A percentile compares a stretch with the other conserved stretches of the same genome.
Conservation (phyloP, 1,140 invertebrate genomes). For the Cardiocondyla obscurior region DNA sequence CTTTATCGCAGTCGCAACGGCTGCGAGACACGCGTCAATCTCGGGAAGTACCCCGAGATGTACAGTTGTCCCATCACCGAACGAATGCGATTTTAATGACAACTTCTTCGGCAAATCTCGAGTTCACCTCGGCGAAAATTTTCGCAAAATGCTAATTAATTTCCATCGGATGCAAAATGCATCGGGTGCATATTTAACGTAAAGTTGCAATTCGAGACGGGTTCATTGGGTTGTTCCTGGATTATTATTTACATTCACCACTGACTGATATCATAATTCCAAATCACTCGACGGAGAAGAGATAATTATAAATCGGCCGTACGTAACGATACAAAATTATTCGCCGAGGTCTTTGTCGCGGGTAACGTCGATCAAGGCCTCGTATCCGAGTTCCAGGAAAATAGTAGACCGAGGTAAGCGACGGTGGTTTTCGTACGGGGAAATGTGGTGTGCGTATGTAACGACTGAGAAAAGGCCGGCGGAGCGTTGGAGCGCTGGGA, state of each 20-base stretch:
- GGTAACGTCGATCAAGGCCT: not conserved
- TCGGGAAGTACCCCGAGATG: not conserved
- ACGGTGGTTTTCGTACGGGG: not conserved
- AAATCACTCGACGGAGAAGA: not conserved
- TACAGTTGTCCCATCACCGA: not conserved
- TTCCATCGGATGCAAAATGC: not conserved
- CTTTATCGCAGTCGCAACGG: slow-evolving; percentile 52
- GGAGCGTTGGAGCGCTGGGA: slow-evolving; percentile 57
- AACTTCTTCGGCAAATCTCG: not conserved
- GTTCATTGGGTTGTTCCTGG: not conserved
- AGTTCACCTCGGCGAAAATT: not conserved
- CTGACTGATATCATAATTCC: not conserved
- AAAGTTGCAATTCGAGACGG: not conserved
- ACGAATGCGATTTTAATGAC: slow-evolving; percentile 10
- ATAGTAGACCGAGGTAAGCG: not conserved
- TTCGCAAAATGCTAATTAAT: not conserved
- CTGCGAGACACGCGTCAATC: slow-evolving; percentile 41
- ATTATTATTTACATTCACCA: not conserved
- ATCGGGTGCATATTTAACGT: not conserved
- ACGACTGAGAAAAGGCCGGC: slow-evolving; percentile 38
- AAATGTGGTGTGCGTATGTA: not conserved
- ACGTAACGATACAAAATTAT: not conserved
- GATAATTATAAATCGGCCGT: not conserved
- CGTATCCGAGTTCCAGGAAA: not conserved
- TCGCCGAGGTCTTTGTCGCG: not conserved